These are phyloP conservation scores for Nomada goodeniana DNA, from an alignment of 2,888 invertebrate species.

Conservation along the genomic window DNA sequence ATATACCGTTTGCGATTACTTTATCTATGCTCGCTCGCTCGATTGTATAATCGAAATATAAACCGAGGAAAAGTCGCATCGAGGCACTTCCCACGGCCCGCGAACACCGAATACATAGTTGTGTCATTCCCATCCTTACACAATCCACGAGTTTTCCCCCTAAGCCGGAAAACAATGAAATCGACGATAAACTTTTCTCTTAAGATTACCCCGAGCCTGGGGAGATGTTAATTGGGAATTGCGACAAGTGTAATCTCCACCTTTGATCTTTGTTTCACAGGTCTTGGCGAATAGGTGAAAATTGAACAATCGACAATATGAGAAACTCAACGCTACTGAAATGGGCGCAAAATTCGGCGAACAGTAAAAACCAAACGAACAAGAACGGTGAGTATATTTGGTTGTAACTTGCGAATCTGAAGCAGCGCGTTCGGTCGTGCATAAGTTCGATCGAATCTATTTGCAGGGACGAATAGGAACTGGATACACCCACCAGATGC, in stretches of 20 bases:
- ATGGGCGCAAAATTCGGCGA: conserved; percentile 86
- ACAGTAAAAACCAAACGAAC: conserved; percentile 83
- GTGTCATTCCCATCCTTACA: conserved; percentile 12
- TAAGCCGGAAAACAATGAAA: not conserved
- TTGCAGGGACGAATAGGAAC: conserved; percentile 86
- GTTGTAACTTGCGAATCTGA: not conserved
- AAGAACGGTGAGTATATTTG: conserved; percentile 77
- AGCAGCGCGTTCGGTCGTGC: not conserved
- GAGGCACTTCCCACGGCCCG: conserved; percentile 20
- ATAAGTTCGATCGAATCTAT: conserved; percentile 61
- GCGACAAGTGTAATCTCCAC: not conserved
- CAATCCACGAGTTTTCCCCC: conserved; percentile 14
- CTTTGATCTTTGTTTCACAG: conserved; percentile 67
- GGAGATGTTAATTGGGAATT: not conserved
- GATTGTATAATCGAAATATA: conserved; percentile 40
- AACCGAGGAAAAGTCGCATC: conserved; percentile 17
- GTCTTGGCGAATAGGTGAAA: conserved; percentile 39
- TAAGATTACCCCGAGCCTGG: conserved; percentile 10
- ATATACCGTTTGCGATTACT: conserved; percentile 23
- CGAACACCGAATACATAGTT: conserved; percentile 20
- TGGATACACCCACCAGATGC: conserved; percentile 98
- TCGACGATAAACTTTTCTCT: not conserved
- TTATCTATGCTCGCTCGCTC: conserved; percentile 21
- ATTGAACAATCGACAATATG: conserved; percentile 79
- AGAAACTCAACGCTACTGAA: conserved; percentile 86